Percentiles rank a stretch among this genome's conserved stretches.
Conservation (phyloP, 2,888 invertebrate genomes). For the Hemaris fuciformis region DNA sequence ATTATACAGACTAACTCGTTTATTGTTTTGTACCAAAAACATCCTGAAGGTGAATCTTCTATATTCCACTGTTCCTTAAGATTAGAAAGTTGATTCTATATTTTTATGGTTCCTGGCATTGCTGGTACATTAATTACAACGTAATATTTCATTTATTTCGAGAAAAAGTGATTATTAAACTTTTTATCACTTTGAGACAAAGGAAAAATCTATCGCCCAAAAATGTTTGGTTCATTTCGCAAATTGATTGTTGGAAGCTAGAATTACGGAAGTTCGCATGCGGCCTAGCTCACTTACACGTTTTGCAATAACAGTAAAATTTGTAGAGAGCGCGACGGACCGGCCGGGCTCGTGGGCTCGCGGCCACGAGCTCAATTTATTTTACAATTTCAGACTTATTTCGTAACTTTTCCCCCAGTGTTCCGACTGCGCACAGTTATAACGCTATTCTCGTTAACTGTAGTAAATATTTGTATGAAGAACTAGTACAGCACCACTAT, state of each 20-base stretch:
- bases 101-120: no score
- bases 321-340: not conserved
- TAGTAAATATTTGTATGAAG: constrained; percentile 17
- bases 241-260: not conserved
- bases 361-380: not conserved
- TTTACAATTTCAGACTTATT: constrained; percentile 1
- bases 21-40: no score
- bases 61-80: no score
- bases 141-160: no score
- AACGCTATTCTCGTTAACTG: constrained; percentile 13
- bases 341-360: not conserved
- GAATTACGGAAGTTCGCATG: not conserved
- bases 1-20: no score
- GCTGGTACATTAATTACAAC: no score
- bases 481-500: constrained; percentile 15
- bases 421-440: constrained; percentile 10
- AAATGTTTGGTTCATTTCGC: not conserved
- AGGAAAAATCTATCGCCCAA: not conserved
- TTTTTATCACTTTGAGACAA: no score
- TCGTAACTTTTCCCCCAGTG: constrained; percentile 5
- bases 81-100: no score
- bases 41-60: no score
- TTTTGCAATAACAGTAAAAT: not conserved
- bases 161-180: no score
- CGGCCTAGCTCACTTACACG: not conserved